Evolutionary conservation across 2,888 invertebrate genomes (phyloP).

Genomic region (Himalopsyche tibetana): DNA sequence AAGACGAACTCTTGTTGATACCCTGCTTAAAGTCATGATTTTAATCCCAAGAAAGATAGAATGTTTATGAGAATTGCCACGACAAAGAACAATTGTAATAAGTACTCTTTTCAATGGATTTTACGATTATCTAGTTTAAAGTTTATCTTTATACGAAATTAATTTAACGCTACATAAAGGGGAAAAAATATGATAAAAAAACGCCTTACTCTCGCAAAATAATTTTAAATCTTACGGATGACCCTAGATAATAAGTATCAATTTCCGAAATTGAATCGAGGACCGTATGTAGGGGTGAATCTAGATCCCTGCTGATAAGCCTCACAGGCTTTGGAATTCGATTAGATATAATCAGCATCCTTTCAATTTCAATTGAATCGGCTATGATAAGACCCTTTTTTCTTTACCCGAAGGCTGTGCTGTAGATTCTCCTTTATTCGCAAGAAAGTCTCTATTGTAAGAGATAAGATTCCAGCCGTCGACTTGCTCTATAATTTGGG

Average conservation of each 20-base stretch:
- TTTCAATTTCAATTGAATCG: slow-evolving; percentile 43
- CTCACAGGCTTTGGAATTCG: slow-evolving; percentile 24
- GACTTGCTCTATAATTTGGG: neutral
- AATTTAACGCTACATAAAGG: neutral
- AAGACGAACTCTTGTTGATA: no score
- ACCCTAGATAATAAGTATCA: slow-evolving; percentile 39
- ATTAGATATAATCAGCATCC: slow-evolving; percentile 42
- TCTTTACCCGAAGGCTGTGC: neutral
- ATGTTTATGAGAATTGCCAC: no score
- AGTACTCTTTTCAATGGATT: no score
- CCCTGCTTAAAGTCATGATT: no score
- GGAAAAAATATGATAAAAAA: neutral
- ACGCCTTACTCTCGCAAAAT: neutral
- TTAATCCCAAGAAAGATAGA: no score
- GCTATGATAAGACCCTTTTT: slow-evolving; percentile 40
- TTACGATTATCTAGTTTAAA: no score
- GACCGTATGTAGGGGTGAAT: slow-evolving; percentile 37
- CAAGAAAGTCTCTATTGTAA: slow-evolving; percentile 16
- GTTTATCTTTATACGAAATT: no score
- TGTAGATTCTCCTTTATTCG: neutral
- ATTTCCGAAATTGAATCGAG: slow-evolving; percentile 40
- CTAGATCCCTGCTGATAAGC: slow-evolving; percentile 29
- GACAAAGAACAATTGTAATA: no score
- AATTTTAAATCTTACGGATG: slow-evolving; percentile 27
- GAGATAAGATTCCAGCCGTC: neutral